These are phyloP conservation scores for Colletes collaris DNA, from an alignment of 2,888 invertebrate species.

Conservation along the genomic window DNA sequence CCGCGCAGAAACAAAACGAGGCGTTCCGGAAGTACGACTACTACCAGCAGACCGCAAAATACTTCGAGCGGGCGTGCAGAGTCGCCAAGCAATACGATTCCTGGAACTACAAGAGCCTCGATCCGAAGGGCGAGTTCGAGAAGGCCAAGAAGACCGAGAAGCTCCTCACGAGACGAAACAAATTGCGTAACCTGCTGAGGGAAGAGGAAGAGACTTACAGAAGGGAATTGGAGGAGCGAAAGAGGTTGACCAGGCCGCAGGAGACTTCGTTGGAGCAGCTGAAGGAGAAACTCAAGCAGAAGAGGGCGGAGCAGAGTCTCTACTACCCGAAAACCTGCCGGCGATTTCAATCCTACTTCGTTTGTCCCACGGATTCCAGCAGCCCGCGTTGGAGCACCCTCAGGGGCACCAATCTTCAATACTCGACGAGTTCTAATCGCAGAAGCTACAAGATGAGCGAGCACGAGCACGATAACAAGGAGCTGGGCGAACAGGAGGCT, in stretches of 20 bases:
- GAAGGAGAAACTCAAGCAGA: conserved; percentile 71
- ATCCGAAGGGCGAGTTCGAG: conserved; percentile 60
- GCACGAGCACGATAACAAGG: neutral
- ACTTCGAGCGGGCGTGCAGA: conserved; percentile 76
- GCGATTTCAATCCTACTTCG: conserved; percentile 64
- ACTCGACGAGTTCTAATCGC: neutral
- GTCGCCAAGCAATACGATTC: conserved; percentile 75
- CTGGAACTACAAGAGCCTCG: conserved; percentile 71
- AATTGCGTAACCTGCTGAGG: conserved; percentile 70
- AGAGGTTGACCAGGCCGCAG: conserved; percentile 30
- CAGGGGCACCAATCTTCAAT: conserved; percentile 24
- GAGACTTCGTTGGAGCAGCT: conserved; percentile 67
- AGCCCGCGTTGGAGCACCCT: conserved; percentile 16
- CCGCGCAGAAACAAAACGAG: conserved; percentile 78
- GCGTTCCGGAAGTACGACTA: conserved; percentile 71
- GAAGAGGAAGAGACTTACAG: conserved; percentile 72
- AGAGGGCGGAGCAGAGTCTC: conserved; percentile 73
- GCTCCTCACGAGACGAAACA: conserved; percentile 68
- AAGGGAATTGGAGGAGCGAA: conserved; percentile 66
- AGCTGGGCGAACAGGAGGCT: neutral
- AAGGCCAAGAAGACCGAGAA: conserved; percentile 69
- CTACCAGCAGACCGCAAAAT: conserved; percentile 74
- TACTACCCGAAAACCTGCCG: conserved; percentile 72
- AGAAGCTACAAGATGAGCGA: conserved; percentile 25
- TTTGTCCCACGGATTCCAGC: conserved; percentile 20